A percentile compares a stretch with the other conserved stretches of the same genome.
phyloP scores from a whole-genome alignment of 1,140 invertebrate species.

The Magallana gigas region DNA sequence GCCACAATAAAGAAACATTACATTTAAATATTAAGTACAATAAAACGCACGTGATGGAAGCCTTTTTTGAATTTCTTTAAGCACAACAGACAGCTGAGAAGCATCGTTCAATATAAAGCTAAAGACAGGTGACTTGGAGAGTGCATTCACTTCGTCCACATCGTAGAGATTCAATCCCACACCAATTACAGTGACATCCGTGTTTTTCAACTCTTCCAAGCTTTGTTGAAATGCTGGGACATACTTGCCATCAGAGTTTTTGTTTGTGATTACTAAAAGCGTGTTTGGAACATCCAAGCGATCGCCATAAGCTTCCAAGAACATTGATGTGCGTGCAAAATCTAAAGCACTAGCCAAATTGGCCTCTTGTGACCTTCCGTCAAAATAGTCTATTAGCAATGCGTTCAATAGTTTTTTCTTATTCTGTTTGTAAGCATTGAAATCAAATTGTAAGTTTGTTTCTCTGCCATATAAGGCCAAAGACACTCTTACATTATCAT shows the following conservation, averaged over 20 bases:
- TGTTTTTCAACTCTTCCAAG: constrained; percentile 53
- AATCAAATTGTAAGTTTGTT: constrained; percentile 64
- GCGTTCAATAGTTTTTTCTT: constrained; percentile 62
- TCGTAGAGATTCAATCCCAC: constrained; percentile 63
- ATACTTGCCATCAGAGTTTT: constrained; percentile 60
- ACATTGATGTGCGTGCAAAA: constrained; percentile 60
- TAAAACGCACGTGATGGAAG: constrained; percentile 60
- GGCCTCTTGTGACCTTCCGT: constrained; percentile 59
- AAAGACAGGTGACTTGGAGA: constrained; percentile 55
- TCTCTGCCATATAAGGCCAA: constrained; percentile 64
- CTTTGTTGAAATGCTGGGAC: constrained; percentile 28
- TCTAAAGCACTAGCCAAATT: constrained; percentile 65
- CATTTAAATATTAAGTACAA: too few relatives aligned
- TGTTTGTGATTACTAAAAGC: constrained; percentile 74
- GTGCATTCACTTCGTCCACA: constrained; percentile 61
- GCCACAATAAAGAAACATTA: too few relatives aligned
- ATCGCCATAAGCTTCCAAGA: constrained; percentile 65
- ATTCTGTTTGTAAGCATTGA: constrained; percentile 63
- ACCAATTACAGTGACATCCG: constrained; percentile 57
- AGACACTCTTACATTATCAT: constrained; percentile 67
- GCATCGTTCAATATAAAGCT: constrained; percentile 59
- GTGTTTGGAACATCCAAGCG: constrained; percentile 72
- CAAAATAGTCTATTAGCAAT: constrained; percentile 63
- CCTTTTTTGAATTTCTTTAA: constrained; percentile 56
- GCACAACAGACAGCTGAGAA: constrained; percentile 52